Evolutionary conservation across 2,113 vertebrate species (phyloP).

Genomic region (Upupa epops): DNA sequence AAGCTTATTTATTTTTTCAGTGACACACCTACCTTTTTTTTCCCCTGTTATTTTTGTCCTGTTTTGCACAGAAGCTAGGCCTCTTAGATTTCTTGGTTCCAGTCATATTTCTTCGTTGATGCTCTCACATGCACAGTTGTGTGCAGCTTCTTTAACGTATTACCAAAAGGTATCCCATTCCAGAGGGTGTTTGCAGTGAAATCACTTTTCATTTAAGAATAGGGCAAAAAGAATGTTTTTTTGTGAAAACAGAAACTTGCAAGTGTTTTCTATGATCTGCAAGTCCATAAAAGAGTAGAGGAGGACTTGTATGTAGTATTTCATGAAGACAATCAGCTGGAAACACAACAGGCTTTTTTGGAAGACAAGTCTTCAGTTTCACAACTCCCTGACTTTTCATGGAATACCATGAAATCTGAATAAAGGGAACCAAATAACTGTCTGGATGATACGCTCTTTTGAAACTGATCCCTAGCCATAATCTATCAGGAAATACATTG

Average conservation of each 20-base stretch:
- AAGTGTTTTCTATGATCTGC: not conserved
- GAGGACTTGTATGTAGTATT: not conserved
- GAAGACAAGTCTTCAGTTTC: not conserved
- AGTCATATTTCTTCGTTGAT: not conserved
- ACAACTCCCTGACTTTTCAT: not conserved
- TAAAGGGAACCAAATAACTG: not conserved
- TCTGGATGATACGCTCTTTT: not conserved
- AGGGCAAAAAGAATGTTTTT: not conserved
- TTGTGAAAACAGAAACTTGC: not conserved
- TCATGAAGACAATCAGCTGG: not conserved
- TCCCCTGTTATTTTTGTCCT: not conserved
- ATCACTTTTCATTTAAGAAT: not conserved
- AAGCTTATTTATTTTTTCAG: not conserved
- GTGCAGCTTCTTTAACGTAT: not conserved
- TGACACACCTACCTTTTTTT: not conserved
- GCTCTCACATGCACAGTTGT: not conserved
- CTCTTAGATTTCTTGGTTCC: not conserved
- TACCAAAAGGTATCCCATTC: not conserved
- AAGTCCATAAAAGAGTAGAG: not conserved
- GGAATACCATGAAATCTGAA: not conserved
- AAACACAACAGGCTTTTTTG: not conserved
- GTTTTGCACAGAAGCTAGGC: not conserved
- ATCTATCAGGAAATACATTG: too few relatives aligned
- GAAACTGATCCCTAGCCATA: not conserved
- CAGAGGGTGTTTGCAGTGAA: not conserved